Conservation (phyloP, 2,888 invertebrate genomes). For the Strigamia maritima region DNA sequence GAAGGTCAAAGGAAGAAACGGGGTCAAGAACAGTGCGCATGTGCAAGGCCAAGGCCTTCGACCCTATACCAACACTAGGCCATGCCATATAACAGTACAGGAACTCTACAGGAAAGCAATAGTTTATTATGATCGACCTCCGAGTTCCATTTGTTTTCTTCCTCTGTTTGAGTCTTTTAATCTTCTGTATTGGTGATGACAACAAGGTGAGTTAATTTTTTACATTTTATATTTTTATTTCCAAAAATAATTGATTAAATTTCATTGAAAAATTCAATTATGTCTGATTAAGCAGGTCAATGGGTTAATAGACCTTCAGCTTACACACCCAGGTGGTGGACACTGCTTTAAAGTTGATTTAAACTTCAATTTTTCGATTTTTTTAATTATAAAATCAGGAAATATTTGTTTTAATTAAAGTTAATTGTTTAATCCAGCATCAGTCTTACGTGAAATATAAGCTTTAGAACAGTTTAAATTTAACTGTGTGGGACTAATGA, state of each 20-base stretch:
- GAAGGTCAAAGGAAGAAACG: constrained; percentile 1
- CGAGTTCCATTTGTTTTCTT: not conserved
- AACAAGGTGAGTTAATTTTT: not conserved
- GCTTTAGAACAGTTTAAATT: not conserved
- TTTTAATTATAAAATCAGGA: not conserved
- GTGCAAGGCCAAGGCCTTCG: constrained; percentile 10
- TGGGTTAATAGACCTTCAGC: not conserved
- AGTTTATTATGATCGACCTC: constrained; percentile 5
- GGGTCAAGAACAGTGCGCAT: constrained; percentile 3
- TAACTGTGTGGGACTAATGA: not conserved
- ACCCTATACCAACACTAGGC: not conserved
- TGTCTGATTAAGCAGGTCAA: not conserved
- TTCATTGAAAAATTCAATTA: not conserved
- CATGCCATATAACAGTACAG: constrained; percentile 2
- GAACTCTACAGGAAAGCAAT: not conserved
- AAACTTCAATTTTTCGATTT: too few species aligned
- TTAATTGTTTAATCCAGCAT: not conserved
- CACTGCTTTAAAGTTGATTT: not conserved
- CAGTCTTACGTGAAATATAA: not conserved
- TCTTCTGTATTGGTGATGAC: not conserved
- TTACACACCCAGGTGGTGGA: too few species aligned
- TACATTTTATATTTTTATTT: not conserved
- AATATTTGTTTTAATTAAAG: not conserved
- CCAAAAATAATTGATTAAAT: not conserved
- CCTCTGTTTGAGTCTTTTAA: not conserved